These are phyloP conservation scores for Caenorhabditis becei DNA, from an alignment of 2,888 invertebrate genomes.

Conservation along the genomic window DNA sequence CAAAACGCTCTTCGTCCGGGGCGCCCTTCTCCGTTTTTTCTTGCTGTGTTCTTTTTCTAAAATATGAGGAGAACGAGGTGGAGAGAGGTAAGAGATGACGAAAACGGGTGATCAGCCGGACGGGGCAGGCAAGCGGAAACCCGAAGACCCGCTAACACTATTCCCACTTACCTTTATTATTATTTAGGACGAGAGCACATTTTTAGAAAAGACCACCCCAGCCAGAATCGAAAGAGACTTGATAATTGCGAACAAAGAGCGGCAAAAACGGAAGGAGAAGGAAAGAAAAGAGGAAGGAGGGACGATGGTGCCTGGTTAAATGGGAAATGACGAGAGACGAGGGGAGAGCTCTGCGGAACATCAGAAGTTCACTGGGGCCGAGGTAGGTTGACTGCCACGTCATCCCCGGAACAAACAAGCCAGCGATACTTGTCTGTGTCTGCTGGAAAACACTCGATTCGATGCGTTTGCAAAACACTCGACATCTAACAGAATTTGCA, in stretches of 20 bases:
- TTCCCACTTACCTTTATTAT: conserved; percentile 3
- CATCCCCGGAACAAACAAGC: background rate
- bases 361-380: background rate
- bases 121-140: conserved; percentile 38
- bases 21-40: background rate
- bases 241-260: conserved; percentile 53
- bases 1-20: background rate
- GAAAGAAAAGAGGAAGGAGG: conserved; percentile 24
- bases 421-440: no score
- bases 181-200: conserved; percentile 5
- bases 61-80: conserved; percentile 10
- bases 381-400: background rate
- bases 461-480: background rate
- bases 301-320: conserved; percentile 6
- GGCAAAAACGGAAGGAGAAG: conserved; percentile 9
- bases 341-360: background rate
- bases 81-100: conserved; percentile 3
- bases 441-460: no score
- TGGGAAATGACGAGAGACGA: conserved; percentile 34
- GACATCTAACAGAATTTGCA: background rate
- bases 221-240: conserved; percentile 9
- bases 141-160: background rate
- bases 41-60: conserved; percentile 3
- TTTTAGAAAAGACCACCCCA: background rate
- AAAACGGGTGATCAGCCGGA: background rate